Percentiles rank a stretch among this genome's conserved stretches.
phyloP scores from a whole-genome alignment of 2,113 vertebrate genomes.

The Embiotoca jacksoni region DNA sequence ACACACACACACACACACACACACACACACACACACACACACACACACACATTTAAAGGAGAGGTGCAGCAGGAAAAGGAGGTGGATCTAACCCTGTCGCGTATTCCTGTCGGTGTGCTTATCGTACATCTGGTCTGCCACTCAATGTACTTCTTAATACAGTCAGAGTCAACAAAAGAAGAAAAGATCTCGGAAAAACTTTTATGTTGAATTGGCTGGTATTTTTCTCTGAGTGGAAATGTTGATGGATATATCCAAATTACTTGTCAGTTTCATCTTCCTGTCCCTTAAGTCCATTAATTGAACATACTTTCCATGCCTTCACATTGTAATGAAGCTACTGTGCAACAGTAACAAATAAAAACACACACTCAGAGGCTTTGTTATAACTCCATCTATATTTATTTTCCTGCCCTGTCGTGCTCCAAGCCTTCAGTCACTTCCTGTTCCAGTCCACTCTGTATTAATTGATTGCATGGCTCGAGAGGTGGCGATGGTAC shows the following conservation, averaged over 20 bases:
- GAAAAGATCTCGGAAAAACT: too few relatives aligned
- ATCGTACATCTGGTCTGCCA: background rate
- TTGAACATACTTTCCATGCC: too few relatives aligned
- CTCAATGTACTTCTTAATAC: constrained; percentile 1
- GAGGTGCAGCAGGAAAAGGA: background rate
- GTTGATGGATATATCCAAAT: constrained; percentile 20
- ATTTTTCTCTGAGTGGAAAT: constrained; percentile 22
- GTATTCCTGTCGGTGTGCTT: too few relatives aligned
- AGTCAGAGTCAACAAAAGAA: background rate
- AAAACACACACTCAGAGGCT: too few relatives aligned
- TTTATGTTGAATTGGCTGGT: too few relatives aligned
- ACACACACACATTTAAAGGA: background rate
- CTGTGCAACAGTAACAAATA: too few relatives aligned
- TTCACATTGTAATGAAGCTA: too few relatives aligned
- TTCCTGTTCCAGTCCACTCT: constrained; percentile 31
- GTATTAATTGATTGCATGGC: constrained; percentile 44
- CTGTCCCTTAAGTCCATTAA: too few relatives aligned
- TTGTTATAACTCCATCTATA: background rate
- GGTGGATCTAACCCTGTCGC: background rate
- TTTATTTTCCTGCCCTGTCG: background rate
- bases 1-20: too few relatives aligned
- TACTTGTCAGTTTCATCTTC: too few relatives aligned
- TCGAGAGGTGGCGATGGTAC: constrained; percentile 48
- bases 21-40: too few relatives aligned
- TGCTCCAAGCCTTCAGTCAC: constrained; percentile 26